These are phyloP conservation scores for Parnassius smintheus DNA, from an alignment of 2,888 invertebrate species.

Conservation along the genomic window DNA sequence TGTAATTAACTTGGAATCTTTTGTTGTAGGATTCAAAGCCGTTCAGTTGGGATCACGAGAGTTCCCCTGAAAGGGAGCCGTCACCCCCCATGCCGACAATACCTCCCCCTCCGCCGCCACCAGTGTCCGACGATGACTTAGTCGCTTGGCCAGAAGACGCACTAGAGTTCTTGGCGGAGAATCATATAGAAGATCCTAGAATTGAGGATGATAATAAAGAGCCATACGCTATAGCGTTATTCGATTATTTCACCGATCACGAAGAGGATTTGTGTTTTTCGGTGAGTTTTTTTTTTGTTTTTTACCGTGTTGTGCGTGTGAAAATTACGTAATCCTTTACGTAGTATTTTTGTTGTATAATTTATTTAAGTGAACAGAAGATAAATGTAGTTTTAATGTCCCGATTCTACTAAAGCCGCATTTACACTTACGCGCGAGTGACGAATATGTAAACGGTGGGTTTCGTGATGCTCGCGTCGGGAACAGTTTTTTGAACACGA, in stretches of 20 bases:
- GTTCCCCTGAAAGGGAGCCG: slow-evolving; percentile 64
- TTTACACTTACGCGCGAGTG: too few species aligned
- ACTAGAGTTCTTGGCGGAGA: slow-evolving; percentile 35
- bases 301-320: slow-evolving; percentile 1
- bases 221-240: slow-evolving; percentile 89
- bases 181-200: slow-evolving; percentile 30
- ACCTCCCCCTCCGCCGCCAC: slow-evolving; percentile 89
- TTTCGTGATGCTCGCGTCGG: too few species aligned
- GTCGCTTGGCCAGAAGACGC: slow-evolving; percentile 50
- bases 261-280: slow-evolving; percentile 89
- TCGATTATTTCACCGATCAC: slow-evolving; percentile 88
- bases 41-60: slow-evolving; percentile 59
- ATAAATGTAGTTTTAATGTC: background rate
- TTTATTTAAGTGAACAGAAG: slow-evolving; percentile 1
- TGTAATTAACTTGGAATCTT: background rate
- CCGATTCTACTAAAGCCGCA: too few species aligned
- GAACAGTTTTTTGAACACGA: too few species aligned
- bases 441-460: too few species aligned
- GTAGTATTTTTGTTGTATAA: slow-evolving; percentile 8
- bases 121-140: slow-evolving; percentile 56
- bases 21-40: slow-evolving; percentile 55
- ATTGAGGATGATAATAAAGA: slow-evolving; percentile 52
- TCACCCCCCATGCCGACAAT: slow-evolving; percentile 90
- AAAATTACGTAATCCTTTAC: slow-evolving; percentile 2
- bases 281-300: slow-evolving; percentile 71